Conservation (phyloP, 2,113 vertebrate species). For the Aspiorhynchus laticeps region DNA sequence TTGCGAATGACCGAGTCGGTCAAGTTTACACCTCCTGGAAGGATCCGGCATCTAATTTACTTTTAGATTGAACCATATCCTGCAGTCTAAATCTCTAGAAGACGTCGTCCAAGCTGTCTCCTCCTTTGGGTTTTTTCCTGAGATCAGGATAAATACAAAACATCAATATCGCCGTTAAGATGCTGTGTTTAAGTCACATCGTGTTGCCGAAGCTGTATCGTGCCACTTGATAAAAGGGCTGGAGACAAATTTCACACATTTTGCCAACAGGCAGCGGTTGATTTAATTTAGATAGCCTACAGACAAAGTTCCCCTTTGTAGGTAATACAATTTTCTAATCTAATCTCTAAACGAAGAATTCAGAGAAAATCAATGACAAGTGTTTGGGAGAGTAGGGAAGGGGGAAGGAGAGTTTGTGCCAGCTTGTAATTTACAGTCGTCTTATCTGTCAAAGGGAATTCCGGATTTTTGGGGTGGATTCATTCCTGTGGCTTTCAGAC, state of each 20-base stretch:
- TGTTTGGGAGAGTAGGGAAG: not conserved
- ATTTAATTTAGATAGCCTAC: conserved; percentile 49
- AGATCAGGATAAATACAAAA: not conserved
- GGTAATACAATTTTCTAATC: conserved; percentile 47
- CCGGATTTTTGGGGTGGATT: too few species aligned
- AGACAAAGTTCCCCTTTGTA: conserved; percentile 38
- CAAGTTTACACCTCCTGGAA: conserved; percentile 7
- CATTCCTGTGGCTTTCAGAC: not conserved
- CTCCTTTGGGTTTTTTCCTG: not conserved
- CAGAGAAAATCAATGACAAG: conserved; percentile 15
- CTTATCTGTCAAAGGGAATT: not conserved
- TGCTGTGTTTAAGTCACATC: not conserved
- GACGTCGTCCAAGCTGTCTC: not conserved
- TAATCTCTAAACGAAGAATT: conserved; percentile 27
- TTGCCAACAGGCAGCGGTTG: conserved; percentile 23
- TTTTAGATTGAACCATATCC: conserved; percentile 20
- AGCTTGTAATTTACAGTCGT: not conserved
- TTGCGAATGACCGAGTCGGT: not conserved
- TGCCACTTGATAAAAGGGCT: conserved; percentile 30
- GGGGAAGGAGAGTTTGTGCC: not conserved
- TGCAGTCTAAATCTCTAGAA: conserved; percentile 36
- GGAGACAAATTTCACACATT: conserved; percentile 29
- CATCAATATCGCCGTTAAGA: conserved; percentile 3
- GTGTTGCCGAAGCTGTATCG: not conserved
- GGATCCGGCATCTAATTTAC: not conserved